These are phyloP conservation scores for Melinopterus prodromus DNA, from an alignment of 2,888 invertebrate genomes.

Conservation along the genomic window DNA sequence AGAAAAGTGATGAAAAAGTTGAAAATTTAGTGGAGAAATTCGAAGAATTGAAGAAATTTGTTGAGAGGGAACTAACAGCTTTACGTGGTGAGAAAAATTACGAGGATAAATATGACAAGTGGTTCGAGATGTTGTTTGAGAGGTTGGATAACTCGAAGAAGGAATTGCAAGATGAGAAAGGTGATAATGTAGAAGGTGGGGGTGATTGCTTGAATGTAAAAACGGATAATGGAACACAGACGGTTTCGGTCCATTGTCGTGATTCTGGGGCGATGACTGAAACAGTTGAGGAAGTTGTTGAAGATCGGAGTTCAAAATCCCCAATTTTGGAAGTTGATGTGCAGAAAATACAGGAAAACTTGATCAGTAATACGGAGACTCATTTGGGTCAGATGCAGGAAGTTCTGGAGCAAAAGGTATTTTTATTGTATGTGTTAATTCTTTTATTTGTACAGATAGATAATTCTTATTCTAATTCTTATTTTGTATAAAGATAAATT, in stretches of 20 bases:
- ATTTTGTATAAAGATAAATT: no score
- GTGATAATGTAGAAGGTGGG: constrained; percentile 14
- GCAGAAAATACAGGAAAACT: constrained; percentile 33
- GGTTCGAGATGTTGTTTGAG: constrained; percentile 58
- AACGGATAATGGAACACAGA: constrained; percentile 50
- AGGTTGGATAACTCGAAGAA: constrained; percentile 50
- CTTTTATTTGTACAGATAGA: no score
- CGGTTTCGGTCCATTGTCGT: constrained; percentile 35
- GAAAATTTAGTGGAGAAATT: constrained; percentile 55
- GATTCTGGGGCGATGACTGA: constrained; percentile 35
- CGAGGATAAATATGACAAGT: constrained; percentile 64
- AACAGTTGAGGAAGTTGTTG: constrained; percentile 14
- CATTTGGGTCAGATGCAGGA: constrained; percentile 41
- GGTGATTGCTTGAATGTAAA: constrained; percentile 39
- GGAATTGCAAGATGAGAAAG: constrained; percentile 49
- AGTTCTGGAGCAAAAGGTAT: constrained; percentile 46
- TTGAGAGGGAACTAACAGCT: constrained; percentile 59
- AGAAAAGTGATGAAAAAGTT: constrained; percentile 37
- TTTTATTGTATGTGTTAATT: not conserved
- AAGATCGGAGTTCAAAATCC: constrained; percentile 31
- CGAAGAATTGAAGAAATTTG: constrained; percentile 54
- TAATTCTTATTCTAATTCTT: no score
- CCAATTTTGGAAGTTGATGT: constrained; percentile 24
- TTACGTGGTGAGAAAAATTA: constrained; percentile 65
- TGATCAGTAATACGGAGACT: constrained; percentile 32